Percentiles rank a stretch among this genome's conserved stretches.
phyloP scores from a whole-genome alignment of 2,888 invertebrate species.

The Pseudoips prasinana region DNA sequence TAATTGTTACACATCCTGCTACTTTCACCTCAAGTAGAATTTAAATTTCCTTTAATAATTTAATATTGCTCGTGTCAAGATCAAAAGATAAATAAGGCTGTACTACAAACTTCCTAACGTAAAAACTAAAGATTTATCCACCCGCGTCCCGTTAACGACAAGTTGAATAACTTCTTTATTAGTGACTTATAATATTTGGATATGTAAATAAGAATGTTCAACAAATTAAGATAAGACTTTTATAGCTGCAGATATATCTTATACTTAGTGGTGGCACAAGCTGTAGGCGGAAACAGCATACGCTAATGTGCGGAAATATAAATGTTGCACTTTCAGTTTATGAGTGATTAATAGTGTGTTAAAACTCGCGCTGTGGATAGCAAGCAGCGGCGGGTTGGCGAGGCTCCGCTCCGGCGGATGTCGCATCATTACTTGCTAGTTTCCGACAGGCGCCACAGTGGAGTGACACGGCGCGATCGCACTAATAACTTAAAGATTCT shows the following conservation, averaged over 20 bases:
- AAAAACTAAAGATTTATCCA: constrained; percentile 31
- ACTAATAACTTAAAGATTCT: constrained; percentile 13
- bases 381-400: constrained; percentile 14
- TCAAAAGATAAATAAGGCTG: constrained; percentile 25
- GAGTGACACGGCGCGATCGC: background rate
- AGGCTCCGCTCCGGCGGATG: constrained; percentile 21
- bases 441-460: constrained; percentile 6
- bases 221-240: constrained; percentile 28
- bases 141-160: constrained; percentile 29
- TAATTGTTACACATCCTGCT: constrained; percentile 3
- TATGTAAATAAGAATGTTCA: constrained; percentile 25
- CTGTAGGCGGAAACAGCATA: constrained; percentile 2
- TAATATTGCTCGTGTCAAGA: constrained; percentile 27
- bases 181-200: constrained; percentile 32
- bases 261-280: constrained; percentile 16
- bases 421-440: constrained; percentile 26
- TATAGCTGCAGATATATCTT: constrained; percentile 18
- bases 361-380: constrained; percentile 29
- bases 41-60: constrained; percentile 36
- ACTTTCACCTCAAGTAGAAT: constrained; percentile 33
- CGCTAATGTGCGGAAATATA: constrained; percentile 21
- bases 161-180: constrained; percentile 29
- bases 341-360: constrained; percentile 46
- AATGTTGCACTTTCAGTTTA: constrained; percentile 28
- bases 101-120: constrained; percentile 30